These are phyloP conservation scores for Leptinotarsa rubiginosa DNA, from an alignment of 2,888 invertebrate genomes.

Conservation along the genomic window DNA sequence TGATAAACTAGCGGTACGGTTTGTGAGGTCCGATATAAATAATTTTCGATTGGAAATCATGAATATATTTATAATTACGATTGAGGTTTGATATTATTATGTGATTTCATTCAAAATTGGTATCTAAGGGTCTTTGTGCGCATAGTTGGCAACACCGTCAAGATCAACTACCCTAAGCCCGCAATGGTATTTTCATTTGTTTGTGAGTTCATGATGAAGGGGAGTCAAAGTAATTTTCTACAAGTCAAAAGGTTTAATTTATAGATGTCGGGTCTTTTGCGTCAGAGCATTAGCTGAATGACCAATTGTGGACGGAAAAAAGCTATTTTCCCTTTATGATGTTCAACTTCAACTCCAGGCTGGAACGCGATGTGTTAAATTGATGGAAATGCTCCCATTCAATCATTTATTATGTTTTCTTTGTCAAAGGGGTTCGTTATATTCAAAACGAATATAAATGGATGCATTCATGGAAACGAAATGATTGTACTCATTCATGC, in stretches of 20 bases:
- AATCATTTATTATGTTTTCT: constrained; percentile 1
- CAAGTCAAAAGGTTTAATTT: constrained; percentile 40
- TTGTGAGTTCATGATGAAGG: constrained; percentile 35
- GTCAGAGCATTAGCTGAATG: constrained; percentile 26
- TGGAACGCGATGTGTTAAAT: constrained; percentile 19
- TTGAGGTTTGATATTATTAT: too few species aligned
- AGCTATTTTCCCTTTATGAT: constrained; percentile 26
- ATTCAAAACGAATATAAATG: neutral
- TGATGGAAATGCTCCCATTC: constrained; percentile 12
- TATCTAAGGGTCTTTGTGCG: too few species aligned
- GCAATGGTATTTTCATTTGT: constrained; percentile 41
- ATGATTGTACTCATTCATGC: neutral
- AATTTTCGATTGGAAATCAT: too few species aligned
- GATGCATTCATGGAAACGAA: neutral
- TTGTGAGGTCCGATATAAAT: too few species aligned
- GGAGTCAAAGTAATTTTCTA: constrained; percentile 33
- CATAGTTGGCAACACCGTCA: neutral
- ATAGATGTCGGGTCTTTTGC: constrained; percentile 31
- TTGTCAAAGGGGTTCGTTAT: neutral
- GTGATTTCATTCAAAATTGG: too few species aligned
- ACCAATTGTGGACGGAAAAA: constrained; percentile 18
- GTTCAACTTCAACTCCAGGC: constrained; percentile 10
- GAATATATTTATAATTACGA: too few species aligned
- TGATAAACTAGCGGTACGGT: too few species aligned
- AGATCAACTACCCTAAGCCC: constrained; percentile 29